These are phyloP conservation scores for Drosophila chauvacae DNA, from an alignment of 1,140 invertebrate genomes.

Conservation along the genomic window DNA sequence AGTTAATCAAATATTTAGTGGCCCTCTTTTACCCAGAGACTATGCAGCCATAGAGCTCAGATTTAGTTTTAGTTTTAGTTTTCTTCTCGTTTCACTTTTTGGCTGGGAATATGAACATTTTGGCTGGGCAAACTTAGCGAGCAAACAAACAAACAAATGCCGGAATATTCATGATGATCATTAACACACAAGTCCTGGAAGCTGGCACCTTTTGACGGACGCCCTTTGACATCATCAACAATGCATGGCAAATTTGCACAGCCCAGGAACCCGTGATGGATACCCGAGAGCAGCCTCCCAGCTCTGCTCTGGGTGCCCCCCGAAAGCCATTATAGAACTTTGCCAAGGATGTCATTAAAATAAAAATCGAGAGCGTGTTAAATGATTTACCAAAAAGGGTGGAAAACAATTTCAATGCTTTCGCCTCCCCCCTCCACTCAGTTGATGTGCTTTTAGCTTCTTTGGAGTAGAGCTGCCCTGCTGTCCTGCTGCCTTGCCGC, in stretches of 20 bases:
- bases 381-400: conserved; percentile 69
- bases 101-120: conserved; percentile 63
- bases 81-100: conserved; percentile 6
- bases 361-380: conserved; percentile 79
- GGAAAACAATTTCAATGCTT: conserved; percentile 61
- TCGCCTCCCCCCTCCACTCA: background rate
- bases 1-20: conserved; percentile 78
- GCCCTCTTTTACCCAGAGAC: conserved; percentile 7
- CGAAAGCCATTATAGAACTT: conserved; percentile 63
- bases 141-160: conserved; percentile 67
- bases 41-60: conserved; percentile 2
- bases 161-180: conserved; percentile 79
- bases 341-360: conserved; percentile 70
- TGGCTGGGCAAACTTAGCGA: conserved; percentile 48
- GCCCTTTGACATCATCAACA: conserved; percentile 40
- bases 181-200: conserved; percentile 43
- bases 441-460: conserved; percentile 42
- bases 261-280: conserved; percentile 11
- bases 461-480: too few relatives aligned
- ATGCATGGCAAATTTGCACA: conserved; percentile 35
- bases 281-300: background rate
- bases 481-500: too few relatives aligned
- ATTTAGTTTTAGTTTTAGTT: background rate
- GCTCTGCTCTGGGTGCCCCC: background rate
- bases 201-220: conserved; percentile 48